Evolutionary conservation across 2,113 vertebrate species (phyloP).

Genomic region (Pteruthius melanotis): DNA sequence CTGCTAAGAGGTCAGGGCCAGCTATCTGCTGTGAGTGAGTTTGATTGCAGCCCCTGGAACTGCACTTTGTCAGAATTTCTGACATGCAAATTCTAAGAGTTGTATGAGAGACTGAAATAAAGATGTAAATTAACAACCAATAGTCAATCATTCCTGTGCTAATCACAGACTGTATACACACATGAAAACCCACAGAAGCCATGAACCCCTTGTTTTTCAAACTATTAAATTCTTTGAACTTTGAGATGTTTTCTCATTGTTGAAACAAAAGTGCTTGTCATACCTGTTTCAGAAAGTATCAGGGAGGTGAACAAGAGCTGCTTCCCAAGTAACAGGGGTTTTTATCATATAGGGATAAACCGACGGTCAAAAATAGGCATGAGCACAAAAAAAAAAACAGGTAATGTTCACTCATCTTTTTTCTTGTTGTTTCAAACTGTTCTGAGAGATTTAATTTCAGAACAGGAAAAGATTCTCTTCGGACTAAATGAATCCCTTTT

Average conservation of each 20-base stretch:
- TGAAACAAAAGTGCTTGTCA: not conserved
- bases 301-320: not conserved
- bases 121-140: not conserved
- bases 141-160: not conserved
- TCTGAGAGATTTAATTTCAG: constrained; percentile 58
- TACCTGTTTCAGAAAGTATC: not conserved
- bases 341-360: not conserved
- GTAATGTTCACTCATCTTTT: not conserved
- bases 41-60: not conserved
- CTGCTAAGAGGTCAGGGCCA: not conserved
- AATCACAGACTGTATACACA: not conserved
- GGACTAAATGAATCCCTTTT: constrained; percentile 56
- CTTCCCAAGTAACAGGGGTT: accelerated
- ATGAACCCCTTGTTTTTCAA: not conserved
- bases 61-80: not conserved
- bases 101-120: not conserved
- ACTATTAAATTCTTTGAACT: not conserved
- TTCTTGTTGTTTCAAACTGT: constrained; percentile 14
- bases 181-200: not conserved
- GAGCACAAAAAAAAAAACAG: not conserved
- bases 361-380: not conserved
- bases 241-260: not conserved
- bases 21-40: not conserved
- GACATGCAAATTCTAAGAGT: not conserved
- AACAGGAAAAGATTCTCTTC: constrained; percentile 57